Conservation (phyloP, 2,888 invertebrate genomes). For the Epiperipatus broadwayi region DNA sequence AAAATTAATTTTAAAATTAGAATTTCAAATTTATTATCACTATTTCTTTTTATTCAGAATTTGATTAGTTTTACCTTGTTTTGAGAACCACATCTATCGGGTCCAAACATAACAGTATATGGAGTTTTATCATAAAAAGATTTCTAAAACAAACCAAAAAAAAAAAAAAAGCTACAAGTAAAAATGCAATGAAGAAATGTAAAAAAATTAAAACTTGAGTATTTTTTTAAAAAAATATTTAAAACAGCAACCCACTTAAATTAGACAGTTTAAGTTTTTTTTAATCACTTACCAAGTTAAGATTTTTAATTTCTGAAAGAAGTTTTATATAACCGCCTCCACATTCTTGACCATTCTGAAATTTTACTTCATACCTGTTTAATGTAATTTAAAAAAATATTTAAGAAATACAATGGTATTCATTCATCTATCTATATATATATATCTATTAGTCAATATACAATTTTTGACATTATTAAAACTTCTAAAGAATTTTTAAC, state of each 20-base stretch:
- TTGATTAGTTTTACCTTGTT: conserved; percentile 44
- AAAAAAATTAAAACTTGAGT: neutral
- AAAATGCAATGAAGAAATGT: neutral
- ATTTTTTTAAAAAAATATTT: neutral
- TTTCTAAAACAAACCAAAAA: conserved; percentile 28
- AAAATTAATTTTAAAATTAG: conserved; percentile 15
- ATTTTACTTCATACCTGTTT: conserved; percentile 39
- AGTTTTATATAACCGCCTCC: conserved; percentile 95
- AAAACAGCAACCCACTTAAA: too few relatives aligned
- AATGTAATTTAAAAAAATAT: conserved; percentile 12
- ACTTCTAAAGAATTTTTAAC: too few relatives aligned
- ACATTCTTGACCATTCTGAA: conserved; percentile 93
- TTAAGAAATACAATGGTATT: neutral
- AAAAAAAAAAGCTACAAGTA: neutral
- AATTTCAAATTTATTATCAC: conserved; percentile 5
- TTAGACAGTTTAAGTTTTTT: neutral
- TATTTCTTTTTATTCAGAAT: neutral
- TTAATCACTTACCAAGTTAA: conserved; percentile 35
- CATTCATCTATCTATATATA: too few relatives aligned
- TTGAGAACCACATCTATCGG: conserved; percentile 94
- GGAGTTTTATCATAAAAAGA: conserved; percentile 85
- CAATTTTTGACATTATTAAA: too few relatives aligned
- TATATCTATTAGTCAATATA: too few relatives aligned
- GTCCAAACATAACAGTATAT: conserved; percentile 98
- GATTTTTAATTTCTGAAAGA: conserved; percentile 47